A percentile compares a stretch with the other conserved stretches of the same genome.
Conservation (phyloP, 2,888 invertebrate genomes). For the Poecilus cupreus region DNA sequence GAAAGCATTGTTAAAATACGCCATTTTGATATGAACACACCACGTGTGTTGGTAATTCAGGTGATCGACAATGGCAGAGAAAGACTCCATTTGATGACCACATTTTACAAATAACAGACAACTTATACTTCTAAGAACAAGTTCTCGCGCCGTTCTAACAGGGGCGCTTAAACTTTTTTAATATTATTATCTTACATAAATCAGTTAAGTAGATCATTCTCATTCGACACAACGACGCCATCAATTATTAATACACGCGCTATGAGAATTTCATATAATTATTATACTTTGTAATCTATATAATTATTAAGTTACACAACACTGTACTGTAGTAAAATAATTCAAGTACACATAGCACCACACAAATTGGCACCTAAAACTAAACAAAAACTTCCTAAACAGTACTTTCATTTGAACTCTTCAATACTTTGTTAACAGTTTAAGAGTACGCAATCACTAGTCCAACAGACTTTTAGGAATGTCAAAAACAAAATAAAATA, state of each 20-base stretch:
- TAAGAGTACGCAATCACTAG: slow-evolving; percentile 52
- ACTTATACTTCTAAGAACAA: slow-evolving; percentile 54
- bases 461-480: slow-evolving; percentile 51
- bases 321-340: slow-evolving; percentile 62
- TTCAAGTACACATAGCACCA: slow-evolving; percentile 69
- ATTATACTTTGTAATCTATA: slow-evolving; percentile 46
- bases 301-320: slow-evolving; percentile 55
- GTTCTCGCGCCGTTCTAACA: background rate
- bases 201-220: slow-evolving; percentile 52
- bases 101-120: slow-evolving; percentile 58
- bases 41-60: slow-evolving; percentile 38
- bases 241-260: slow-evolving; percentile 23
- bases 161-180: slow-evolving; percentile 1
- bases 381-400: slow-evolving; percentile 60
- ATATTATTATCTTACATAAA: slow-evolving; percentile 58
- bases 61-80: slow-evolving; percentile 55
- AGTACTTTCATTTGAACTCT: slow-evolving; percentile 55
- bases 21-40: slow-evolving; percentile 56
- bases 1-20: slow-evolving; percentile 59
- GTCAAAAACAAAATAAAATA: slow-evolving; percentile 62
- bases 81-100: slow-evolving; percentile 57
- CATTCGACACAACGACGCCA: slow-evolving; percentile 3
- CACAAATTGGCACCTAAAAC: slow-evolving; percentile 67
- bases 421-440: slow-evolving; percentile 54
- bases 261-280: slow-evolving; percentile 41